These are phyloP conservation scores for Bufo gargarizans DNA, from an alignment of 2,113 vertebrate species.

Conservation along the genomic window DNA sequence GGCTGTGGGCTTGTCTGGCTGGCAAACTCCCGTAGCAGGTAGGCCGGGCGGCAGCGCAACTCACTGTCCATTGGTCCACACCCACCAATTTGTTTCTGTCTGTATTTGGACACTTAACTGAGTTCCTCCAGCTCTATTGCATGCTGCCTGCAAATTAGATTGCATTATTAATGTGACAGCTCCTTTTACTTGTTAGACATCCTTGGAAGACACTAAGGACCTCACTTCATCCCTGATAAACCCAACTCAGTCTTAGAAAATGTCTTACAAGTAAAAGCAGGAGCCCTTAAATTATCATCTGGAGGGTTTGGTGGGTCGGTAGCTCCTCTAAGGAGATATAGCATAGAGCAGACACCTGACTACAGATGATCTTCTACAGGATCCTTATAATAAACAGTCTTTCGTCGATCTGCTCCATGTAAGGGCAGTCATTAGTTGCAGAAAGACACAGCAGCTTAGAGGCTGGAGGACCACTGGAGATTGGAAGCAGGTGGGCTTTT, in stretches of 20 bases:
- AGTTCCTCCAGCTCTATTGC: too few relatives aligned
- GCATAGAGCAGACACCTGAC: neutral
- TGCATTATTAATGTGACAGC: too few relatives aligned
- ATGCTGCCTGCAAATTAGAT: too few relatives aligned
- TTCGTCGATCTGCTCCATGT: slow-evolving; percentile 38
- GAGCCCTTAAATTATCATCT: neutral
- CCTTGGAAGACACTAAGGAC: neutral
- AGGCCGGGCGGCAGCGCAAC: too few relatives aligned
- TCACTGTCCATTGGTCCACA: too few relatives aligned
- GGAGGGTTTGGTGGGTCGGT: neutral
- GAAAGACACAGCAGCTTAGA: neutral
- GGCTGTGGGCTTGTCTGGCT: too few relatives aligned
- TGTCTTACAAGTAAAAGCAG: neutral
- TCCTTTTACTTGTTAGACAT: neutral
- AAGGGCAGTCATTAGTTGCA: slow-evolving; percentile 39
- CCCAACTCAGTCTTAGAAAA: neutral
- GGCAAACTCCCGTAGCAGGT: too few relatives aligned
- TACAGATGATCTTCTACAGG: neutral
- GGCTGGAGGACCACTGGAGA: slow-evolving; percentile 23
- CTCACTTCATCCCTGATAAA: slow-evolving; percentile 35
- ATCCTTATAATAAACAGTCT: slow-evolving; percentile 18
- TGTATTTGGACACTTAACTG: too few relatives aligned
- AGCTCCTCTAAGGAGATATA: neutral
- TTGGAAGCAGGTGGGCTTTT: slow-evolving; percentile 52
- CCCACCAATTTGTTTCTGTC: too few relatives aligned